Evolutionary conservation across 2,797 vertebrate genomes (phyloP), one percentile per base, ranked within the genome.

Genomic region (Meda fulgida): DNA sequence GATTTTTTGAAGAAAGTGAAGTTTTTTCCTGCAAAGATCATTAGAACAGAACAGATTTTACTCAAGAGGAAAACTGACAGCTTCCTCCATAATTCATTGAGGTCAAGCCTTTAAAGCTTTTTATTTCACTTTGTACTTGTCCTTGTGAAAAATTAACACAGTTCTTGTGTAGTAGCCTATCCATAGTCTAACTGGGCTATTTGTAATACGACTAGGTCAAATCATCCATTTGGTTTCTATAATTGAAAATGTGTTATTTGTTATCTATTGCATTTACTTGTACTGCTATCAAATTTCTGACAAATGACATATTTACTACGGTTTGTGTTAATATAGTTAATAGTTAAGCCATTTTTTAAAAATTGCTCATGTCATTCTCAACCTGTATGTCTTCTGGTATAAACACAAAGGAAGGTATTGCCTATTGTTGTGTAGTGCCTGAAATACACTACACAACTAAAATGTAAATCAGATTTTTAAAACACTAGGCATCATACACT

Each of bases 71-170:
- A 43, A 79, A 43, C 38, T 46, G 78, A 79, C 58, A 79, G 77
- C 77, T 66, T 46, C 58, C 40, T 79, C 78, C 26, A 48, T 79
- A 79, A 79, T 79, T 65, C 40, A 79, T 66, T 26, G 65, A 79
- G 40, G 58, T 79, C 78, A 40, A 46, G 38, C 40, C 26, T 65
- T 79, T 79, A 79, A 79, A 79, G 58, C 60, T 79, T 11, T 79
- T 19, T 9, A 66, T 79, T 48, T 19, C 19, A 66, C 26, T 48
- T 79, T 79, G 77, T 46, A 8, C 77, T 66, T 66, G 60, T 18
- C 38, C 78, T 48, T 31, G 48, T 79, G 5, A 79, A 78, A 78
- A 46, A 46, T 21, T 19, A 65, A 66, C 60, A 66, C 13, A 16
- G 48, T 13, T 66, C 31, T 43, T 66, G n/a, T 60, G 36, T 78